Evolutionary conservation across 2,888 invertebrate species (phyloP).

Genomic region (Liopterus haemorrhoidalis): DNA sequence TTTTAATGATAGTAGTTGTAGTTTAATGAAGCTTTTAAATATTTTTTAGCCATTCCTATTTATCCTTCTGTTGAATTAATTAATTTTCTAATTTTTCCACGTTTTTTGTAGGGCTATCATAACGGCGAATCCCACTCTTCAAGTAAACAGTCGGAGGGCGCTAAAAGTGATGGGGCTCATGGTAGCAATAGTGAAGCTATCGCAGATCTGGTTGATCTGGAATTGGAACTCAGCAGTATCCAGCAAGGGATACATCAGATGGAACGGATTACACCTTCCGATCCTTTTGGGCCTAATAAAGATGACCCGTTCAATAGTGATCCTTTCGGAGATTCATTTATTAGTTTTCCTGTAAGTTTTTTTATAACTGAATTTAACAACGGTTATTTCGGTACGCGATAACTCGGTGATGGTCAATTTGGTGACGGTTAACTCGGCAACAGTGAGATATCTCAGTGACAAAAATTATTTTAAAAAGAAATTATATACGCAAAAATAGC

Average conservation of each 20-base stretch:
- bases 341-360: constrained; percentile 47
- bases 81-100: constrained; percentile 12
- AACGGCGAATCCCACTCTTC: constrained; percentile 34
- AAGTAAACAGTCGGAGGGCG: constrained; percentile 16
- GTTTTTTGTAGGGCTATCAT: constrained; percentile 18
- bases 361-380: constrained; percentile 17
- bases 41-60: too few species aligned
- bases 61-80: constrained; percentile 2
- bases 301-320: constrained; percentile 52
- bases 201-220: constrained; percentile 80
- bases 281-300: constrained; percentile 56
- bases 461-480: too few species aligned
- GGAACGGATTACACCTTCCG: constrained; percentile 74
- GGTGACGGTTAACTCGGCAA: too few species aligned
- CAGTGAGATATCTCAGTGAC: too few species aligned
- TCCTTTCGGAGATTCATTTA: constrained; percentile 73
- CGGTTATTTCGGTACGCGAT: not conserved
- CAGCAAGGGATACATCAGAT: constrained; percentile 84
- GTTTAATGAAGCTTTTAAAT: too few species aligned
- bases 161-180: constrained; percentile 29
- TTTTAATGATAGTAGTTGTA: too few species aligned
- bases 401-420: too few species aligned
- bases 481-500: too few species aligned
- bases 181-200: constrained; percentile 57
- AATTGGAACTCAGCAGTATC: constrained; percentile 78